Evolutionary conservation across 2,797 vertebrate species (phyloP), one percentile per base, ranked within the genome.

Genomic region (Spheniscus humboldti): DNA sequence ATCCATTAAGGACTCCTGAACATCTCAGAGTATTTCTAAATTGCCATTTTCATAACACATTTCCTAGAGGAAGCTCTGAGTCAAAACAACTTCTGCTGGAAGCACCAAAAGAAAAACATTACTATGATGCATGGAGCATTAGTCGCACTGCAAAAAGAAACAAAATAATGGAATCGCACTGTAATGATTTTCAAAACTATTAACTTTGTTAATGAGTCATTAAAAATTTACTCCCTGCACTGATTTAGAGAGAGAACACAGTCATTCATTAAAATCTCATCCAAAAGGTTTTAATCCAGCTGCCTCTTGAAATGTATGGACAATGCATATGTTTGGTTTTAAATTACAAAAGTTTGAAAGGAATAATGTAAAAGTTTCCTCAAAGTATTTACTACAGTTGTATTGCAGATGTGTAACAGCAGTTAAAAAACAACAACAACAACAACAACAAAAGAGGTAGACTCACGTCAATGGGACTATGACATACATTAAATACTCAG

Each of bases 131-230:
- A 97, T 95, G 85, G 73, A 48, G 91, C 94, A 96, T 94, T 97
- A 95, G 92, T 43, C 0, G 5, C 81, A 79, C 35, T 76, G 67
- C 74, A 95, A 93, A 94, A 96, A 88, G 94, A 92, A 97, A 89
- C 92, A 95, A 96, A 95, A 96, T 97, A 96, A 96, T 96, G 87
- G 79, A 95, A 93, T 86, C 0, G 0, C 63, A 76, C 73, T 88
- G 59, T 91, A 96, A 93, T 85, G 90, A 73, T 94, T 95, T 96
- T 92, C 80, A 88, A 94, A 97, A 96, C 85, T 97, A 92, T 96
- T 95, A 97, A 89, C 74, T 95, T 97, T 88, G 71, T 72, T 94
- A 96, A 94, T 94, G 94, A 97, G 88, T 96, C 96, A 90, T 97
- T 97, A 97, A 96, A 97, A 97, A 94, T 97, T 96, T 94, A 96